A percentile compares a stretch with the other conserved stretches of the same genome.
Evolutionary conservation across 23 tunicate species (phyloP).

Genomic region (Phallusia fumigata): DNA sequence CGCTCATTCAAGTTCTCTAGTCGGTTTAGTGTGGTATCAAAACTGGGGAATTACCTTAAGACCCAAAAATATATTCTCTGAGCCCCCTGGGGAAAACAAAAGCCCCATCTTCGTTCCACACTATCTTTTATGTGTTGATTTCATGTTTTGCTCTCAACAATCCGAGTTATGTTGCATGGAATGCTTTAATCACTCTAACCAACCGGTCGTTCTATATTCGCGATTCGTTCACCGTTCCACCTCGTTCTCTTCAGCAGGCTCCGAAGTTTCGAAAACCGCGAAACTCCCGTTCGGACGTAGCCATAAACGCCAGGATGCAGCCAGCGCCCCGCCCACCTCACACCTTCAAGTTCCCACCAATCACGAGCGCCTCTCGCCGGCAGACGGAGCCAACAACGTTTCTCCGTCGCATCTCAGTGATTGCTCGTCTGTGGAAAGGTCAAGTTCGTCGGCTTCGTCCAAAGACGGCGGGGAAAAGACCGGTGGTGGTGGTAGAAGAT

Average conservation of each 20-base stretch:
- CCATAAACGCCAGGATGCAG: neutral
- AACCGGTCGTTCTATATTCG: too few relatives aligned
- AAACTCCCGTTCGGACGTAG: neutral
- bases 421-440: neutral
- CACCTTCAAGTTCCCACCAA: constrained; percentile 14
- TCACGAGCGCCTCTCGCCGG: neutral
- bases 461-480: neutral
- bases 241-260: neutral
- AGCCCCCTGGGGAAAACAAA: too few relatives aligned
- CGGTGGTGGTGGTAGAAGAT: neutral
- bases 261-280: neutral
- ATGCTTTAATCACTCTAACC: neutral
- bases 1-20: too few relatives aligned
- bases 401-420: neutral
- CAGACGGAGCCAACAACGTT: neutral
- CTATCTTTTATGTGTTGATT: neutral
- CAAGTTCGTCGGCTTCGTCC: neutral
- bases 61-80: too few relatives aligned
- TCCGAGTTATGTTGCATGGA: neutral
- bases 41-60: too few relatives aligned
- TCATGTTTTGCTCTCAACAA: neutral
- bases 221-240: neutral
- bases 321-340: neutral
- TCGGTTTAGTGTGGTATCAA: too few relatives aligned
- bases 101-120: too few relatives aligned